Conservation (phyloP, 2,113 vertebrate species). For the Cebus imitator region DNA sequence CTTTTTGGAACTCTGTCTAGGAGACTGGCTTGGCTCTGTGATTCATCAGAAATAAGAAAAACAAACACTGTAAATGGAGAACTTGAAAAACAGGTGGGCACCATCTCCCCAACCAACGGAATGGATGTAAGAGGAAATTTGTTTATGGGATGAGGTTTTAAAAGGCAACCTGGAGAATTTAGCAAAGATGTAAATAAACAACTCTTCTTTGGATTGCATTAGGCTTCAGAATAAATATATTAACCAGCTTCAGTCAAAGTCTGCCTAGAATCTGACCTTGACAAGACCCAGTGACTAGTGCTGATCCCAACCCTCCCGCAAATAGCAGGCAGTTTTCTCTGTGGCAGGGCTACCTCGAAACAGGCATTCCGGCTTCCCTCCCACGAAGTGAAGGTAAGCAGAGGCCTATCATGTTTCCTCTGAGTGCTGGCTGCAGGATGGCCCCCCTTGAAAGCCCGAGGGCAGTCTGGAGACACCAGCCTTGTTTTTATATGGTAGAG, state of each 20-base stretch:
- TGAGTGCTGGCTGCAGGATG: background rate
- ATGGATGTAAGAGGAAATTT: conserved; percentile 75
- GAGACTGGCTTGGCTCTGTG: conserved; percentile 60
- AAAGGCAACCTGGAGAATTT: conserved; percentile 78
- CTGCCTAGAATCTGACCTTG: conserved; percentile 67
- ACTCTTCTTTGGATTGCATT: conserved; percentile 63
- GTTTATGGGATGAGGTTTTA: conserved; percentile 77
- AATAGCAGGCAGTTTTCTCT: conserved; percentile 16
- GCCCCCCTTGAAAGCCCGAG: background rate
- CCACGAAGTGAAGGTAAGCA: conserved; percentile 45
- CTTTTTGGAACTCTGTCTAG: conserved; percentile 44
- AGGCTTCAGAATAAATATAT: conserved; percentile 73
- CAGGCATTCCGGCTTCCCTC: conserved; percentile 13
- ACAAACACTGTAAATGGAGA: conserved; percentile 76
- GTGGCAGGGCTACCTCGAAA: background rate
- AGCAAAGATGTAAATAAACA: conserved; percentile 79
- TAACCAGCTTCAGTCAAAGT: conserved; percentile 64
- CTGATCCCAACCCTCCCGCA: background rate
- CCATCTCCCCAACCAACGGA: conserved; percentile 73
- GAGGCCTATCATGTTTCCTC: conserved; percentile 30
- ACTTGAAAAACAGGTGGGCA: conserved; percentile 77
- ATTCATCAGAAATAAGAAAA: conserved; percentile 81
- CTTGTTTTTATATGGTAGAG: background rate
- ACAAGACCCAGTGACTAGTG: conserved; percentile 59
- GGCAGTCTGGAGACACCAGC: conserved; percentile 46